Percentiles rank a stretch among this genome's conserved stretches.
These are phyloP conservation scores for Scotopteryx bipunctaria DNA, from an alignment of 2,888 invertebrate species.

Conservation along the genomic window DNA sequence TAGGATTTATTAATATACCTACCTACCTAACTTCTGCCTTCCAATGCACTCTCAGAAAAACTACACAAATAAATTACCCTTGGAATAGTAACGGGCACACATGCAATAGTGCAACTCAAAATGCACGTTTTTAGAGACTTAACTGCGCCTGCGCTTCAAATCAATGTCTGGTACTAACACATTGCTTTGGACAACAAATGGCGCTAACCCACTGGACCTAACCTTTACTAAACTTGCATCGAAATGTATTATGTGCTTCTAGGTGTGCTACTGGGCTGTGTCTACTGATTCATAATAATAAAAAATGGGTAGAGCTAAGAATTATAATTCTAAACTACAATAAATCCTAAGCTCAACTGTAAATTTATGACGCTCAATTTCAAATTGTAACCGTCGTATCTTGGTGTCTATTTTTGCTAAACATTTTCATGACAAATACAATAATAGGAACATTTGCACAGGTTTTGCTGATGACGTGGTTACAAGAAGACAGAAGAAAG, in stretches of 20 bases:
- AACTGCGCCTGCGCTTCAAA: constrained; percentile 28
- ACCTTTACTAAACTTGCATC: constrained; percentile 31
- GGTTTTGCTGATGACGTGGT: constrained; percentile 82
- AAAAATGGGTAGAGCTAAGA: background rate
- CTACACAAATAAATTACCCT: constrained; percentile 23
- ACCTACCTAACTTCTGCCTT: background rate
- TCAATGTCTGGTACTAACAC: constrained; percentile 36
- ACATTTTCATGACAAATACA: background rate
- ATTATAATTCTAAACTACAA: background rate
- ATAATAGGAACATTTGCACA: constrained; percentile 41
- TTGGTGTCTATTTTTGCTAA: constrained; percentile 18
- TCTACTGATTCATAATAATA: constrained; percentile 13
- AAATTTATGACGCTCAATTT: background rate
- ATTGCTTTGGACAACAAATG: constrained; percentile 35
- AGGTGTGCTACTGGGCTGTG: constrained; percentile 73
- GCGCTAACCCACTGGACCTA: constrained; percentile 20
- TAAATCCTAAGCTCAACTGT: too few species aligned
- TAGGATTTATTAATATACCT: background rate
- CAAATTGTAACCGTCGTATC: constrained; percentile 18
- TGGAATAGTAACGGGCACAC: constrained; percentile 11
- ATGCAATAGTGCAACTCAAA: too few species aligned
- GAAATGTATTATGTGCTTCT: constrained; percentile 62
- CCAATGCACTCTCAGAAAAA: constrained; percentile 4
- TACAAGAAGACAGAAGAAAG: constrained; percentile 79
- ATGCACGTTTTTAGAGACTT: constrained; percentile 29